A percentile compares a stretch with the other conserved stretches of the same genome.
phyloP scores from a whole-genome alignment of 2,113 vertebrate genomes.

The Phainopepla nitens region DNA sequence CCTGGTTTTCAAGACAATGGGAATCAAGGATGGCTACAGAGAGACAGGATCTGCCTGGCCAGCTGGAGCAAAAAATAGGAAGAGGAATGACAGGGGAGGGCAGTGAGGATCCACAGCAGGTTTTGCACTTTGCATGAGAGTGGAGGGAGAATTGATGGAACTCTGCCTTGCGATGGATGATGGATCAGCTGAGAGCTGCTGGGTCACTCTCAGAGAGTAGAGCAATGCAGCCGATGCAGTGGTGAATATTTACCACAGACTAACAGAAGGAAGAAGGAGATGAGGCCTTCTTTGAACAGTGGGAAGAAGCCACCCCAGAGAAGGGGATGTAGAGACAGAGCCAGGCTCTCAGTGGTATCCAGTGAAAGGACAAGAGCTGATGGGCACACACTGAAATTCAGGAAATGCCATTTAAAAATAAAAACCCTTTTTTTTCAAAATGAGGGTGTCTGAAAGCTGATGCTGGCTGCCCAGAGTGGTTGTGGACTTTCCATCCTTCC shows the following conservation, averaged over 20 bases:
- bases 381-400: background rate
- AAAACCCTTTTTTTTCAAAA: background rate
- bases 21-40: background rate
- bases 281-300: background rate
- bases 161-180: background rate
- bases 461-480: background rate
- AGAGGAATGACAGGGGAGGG: background rate
- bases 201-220: background rate
- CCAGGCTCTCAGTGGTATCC: background rate
- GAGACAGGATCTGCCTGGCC: background rate
- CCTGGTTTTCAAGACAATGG: background rate
- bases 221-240: background rate
- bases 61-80: background rate
- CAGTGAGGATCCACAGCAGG: background rate
- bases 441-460: background rate
- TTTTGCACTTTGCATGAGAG: background rate
- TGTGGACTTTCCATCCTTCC: background rate
- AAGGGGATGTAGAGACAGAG: background rate
- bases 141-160: background rate
- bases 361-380: background rate
- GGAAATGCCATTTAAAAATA: background rate
- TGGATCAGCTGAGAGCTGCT: background rate
- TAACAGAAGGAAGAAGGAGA: background rate
- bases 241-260: background rate
- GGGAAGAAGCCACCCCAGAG: background rate